phyloP scores from a whole-genome alignment of 1,140 invertebrate species.

The Diplogasteroides magnus region DNA sequence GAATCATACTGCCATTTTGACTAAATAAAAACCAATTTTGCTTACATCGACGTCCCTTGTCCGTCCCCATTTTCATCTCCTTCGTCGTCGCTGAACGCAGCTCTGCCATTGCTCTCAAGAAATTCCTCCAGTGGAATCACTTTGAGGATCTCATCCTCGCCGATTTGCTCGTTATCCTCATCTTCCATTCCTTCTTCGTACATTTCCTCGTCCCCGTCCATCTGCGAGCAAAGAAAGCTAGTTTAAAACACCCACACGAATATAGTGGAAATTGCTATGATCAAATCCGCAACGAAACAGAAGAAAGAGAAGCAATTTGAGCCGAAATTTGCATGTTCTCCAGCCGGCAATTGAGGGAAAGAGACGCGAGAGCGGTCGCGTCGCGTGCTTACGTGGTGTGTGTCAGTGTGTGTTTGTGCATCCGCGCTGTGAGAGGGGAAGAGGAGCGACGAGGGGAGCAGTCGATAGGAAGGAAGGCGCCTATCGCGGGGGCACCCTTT shows the following conservation, averaged over 20 bases:
- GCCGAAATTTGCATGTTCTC: no score
- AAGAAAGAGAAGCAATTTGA: no score
- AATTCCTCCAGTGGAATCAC: conserved; percentile 3
- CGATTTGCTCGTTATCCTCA: conserved; percentile 5
- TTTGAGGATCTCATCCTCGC: conserved; percentile 21
- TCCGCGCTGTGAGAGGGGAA: not conserved
- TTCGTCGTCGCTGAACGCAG: conserved; percentile 15
- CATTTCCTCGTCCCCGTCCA: conserved; percentile 5
- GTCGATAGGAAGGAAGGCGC: conserved; percentile 2
- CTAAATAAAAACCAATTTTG: no score
- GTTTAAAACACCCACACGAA: no score
- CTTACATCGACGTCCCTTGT: not conserved
- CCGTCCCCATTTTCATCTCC: conserved; percentile 12
- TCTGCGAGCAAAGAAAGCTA: not conserved
- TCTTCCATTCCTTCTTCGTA: conserved; percentile 11
- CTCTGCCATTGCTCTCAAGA: not conserved
- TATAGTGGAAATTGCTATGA: no score
- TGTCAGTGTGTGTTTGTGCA: not conserved
- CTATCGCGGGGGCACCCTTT: conserved; percentile 14
- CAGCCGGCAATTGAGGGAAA: not conserved
- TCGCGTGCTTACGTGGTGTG: conserved; percentile 6
- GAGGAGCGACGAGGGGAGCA: no score
- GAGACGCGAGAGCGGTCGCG: not conserved
- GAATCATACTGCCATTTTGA: no score
- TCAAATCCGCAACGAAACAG: no score